A percentile compares a stretch with the other conserved stretches of the same genome.
These are phyloP conservation scores for Drosophila triauraria DNA, from an alignment of 1,140 invertebrate species.

Conservation along the genomic window DNA sequence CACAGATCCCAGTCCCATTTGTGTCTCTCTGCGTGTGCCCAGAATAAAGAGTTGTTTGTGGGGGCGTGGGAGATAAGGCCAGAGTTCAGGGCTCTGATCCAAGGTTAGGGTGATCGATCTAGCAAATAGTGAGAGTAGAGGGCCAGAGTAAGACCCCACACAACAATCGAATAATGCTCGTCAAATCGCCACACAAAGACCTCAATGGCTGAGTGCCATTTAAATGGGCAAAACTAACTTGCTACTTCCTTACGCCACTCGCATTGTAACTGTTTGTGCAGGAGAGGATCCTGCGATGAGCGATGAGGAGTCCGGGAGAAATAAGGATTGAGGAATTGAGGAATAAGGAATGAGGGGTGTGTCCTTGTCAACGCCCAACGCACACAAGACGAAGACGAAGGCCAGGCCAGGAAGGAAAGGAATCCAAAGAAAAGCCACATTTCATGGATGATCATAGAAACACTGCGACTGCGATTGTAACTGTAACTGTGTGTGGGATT, in stretches of 20 bases:
- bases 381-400: slow-evolving; percentile 8
- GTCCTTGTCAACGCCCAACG: slow-evolving; percentile 63
- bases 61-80: slow-evolving; percentile 4
- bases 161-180: slow-evolving; percentile 29
- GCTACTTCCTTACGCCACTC: slow-evolving; percentile 77
- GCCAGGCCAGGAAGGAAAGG: slow-evolving; percentile 3
- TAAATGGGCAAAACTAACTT: slow-evolving; percentile 75
- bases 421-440: slow-evolving; percentile 51
- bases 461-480: not conserved
- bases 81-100: slow-evolving; percentile 13
- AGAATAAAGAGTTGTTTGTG: slow-evolving; percentile 10
- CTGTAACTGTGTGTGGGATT: slow-evolving; percentile 16
- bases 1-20: not conserved
- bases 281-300: not conserved
- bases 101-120: slow-evolving; percentile 25
- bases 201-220: slow-evolving; percentile 49
- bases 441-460: slow-evolving; percentile 56
- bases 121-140: not conserved
- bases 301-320: not conserved
- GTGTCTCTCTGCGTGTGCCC: too few relatives aligned
- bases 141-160: slow-evolving; percentile 36
- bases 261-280: slow-evolving; percentile 60
- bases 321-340: not conserved
- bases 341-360: slow-evolving; percentile 29
- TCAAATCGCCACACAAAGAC: slow-evolving; percentile 51